Evolutionary conservation across 2,797 vertebrate genomes (phyloP).

Genomic region (Parambassis ranga): DNA sequence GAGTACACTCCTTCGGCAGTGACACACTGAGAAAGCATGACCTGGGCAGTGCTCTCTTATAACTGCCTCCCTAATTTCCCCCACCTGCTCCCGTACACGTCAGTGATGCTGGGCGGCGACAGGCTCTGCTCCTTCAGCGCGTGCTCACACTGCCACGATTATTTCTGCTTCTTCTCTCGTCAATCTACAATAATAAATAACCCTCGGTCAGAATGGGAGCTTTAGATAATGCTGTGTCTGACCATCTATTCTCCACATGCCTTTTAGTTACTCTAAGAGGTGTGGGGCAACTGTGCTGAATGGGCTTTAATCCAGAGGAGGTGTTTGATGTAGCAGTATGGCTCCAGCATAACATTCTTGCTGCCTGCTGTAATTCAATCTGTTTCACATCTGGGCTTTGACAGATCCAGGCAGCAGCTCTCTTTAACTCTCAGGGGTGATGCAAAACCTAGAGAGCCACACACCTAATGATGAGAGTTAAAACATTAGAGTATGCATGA

Average conservation of each 20-base stretch:
- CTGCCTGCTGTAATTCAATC: conserved; percentile 71
- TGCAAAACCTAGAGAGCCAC: conserved; percentile 8
- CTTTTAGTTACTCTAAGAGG: conserved; percentile 3
- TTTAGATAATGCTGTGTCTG: conserved; percentile 16
- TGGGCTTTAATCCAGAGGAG: conserved; percentile 43
- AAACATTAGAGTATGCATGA: too few species aligned
- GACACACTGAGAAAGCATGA: conserved; percentile 53
- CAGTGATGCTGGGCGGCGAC: conserved; percentile 28
- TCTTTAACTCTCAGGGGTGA: conserved; percentile 8
- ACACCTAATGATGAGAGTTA: neutral
- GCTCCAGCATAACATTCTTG: conserved; percentile 70
- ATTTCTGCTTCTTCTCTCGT: neutral
- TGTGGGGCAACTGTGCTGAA: conserved; percentile 5
- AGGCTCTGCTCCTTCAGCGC: conserved; percentile 1
- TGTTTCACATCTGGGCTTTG: conserved; percentile 74
- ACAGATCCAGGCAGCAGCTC: conserved; percentile 12
- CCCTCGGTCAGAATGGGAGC: neutral
- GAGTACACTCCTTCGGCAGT: conserved; percentile 45
- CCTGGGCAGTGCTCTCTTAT: conserved; percentile 60
- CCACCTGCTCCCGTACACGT: conserved; percentile 68
- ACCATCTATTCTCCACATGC: conserved; percentile 15
- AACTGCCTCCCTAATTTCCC: conserved; percentile 40
- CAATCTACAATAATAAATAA: conserved; percentile 6
- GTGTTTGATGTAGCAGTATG: conserved; percentile 65
- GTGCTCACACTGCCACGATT: neutral